Evolutionary conservation across 1,140 invertebrate genomes (phyloP), one percentile per base, ranked within the genome.

Genomic region (Polyergus mexicanus): DNA sequence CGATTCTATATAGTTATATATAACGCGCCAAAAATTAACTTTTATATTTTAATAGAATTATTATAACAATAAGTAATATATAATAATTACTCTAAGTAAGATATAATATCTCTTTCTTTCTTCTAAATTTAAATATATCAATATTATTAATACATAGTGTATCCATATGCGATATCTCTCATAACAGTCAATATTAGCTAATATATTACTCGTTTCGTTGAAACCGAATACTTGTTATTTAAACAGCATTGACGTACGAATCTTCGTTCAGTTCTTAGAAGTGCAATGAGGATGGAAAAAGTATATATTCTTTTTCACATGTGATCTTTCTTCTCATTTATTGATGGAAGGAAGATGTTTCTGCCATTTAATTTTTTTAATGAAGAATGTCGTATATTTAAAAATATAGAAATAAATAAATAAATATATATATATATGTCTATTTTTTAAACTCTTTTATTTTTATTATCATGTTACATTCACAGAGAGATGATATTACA

Each of bases 131-230:
- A 10, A 54, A 7, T 38, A 58, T 25, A 0, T n/a, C 13, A 44
- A 81, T 80, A n/a, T 10, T 19, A 72, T 8, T 35, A 58, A 7
- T 28, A 28, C 51, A 25, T 3, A 51, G 16, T 51, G n/a, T 25
- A 47, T 44, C 25, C 7, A 51, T 60, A 47, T 32, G 8, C 66
- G 47, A 44, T n/a, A 5, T 47, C 13, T 62, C 13, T 80, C 10
- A 69, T 80, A 62, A 83, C 25, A 35, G n/a, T 83, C 78, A 83
- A 83, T 83, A 83, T 83, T 83, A 19, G 78, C 54, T 72, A 60
- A 71, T 83, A 74, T 74, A 41, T 72, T 60, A 56, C 51, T 80
- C 65, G 54, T 69, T 83, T 56, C 13, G n/a, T 62, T 62, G 68
- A 62, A 83, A 74, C 8, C 19, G 65, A n/a, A 7, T 44, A 16